Conservation (phyloP, 2,113 vertebrate species). For the Dromiciops gliroides region DNA sequence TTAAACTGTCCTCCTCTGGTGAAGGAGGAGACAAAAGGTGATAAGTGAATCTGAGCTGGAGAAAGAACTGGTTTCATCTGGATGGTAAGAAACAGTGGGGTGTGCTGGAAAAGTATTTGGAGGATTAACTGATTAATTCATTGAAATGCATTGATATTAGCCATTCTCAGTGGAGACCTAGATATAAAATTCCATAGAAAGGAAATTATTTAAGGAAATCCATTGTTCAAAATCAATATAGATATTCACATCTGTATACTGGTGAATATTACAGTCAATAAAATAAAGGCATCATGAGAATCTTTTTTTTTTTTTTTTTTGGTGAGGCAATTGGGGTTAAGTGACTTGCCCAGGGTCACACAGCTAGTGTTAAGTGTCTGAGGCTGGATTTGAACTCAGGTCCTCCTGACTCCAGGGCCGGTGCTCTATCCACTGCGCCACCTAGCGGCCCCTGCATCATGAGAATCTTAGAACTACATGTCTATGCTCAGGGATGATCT, state of each 20-base stretch:
- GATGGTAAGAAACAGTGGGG: not conserved
- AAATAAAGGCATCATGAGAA: not conserved
- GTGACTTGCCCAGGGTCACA: too few relatives aligned
- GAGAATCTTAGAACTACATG: not conserved
- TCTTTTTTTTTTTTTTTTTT: too few relatives aligned
- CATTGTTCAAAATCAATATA: not conserved
- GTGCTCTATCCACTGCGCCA: too few relatives aligned
- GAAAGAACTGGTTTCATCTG: not conserved
- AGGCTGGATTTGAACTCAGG: too few relatives aligned
- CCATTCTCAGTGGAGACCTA: not conserved
- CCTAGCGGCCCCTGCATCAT: too few relatives aligned
- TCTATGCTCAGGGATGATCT: not conserved
- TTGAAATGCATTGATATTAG: not conserved
- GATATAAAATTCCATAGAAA: not conserved
- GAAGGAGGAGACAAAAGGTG: conserved; percentile 31
- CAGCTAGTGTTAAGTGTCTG: too few relatives aligned
- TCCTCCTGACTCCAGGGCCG: too few relatives aligned
- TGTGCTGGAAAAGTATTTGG: not conserved
- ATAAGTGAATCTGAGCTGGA: conserved; percentile 6
- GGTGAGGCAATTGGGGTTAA: too few relatives aligned
- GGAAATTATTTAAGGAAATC: not conserved
- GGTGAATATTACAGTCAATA: not conserved
- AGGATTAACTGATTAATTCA: not conserved
- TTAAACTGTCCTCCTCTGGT: conserved; percentile 1
- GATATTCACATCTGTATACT: not conserved